Evolutionary conservation across 2,888 invertebrate species (phyloP).

Genomic region (Macrosiphum euphorbiae): DNA sequence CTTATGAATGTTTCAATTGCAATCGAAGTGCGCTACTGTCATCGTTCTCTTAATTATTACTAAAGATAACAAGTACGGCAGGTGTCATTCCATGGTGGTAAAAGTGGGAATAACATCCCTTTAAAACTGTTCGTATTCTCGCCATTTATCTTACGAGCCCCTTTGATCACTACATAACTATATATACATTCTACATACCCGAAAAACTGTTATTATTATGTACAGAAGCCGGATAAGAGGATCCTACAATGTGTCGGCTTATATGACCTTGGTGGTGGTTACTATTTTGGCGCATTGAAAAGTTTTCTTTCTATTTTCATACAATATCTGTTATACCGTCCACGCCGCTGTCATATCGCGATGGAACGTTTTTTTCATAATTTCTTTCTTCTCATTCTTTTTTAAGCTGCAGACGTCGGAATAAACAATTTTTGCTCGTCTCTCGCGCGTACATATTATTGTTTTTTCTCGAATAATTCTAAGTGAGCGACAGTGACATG

Average conservation of each 20-base stretch:
- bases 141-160: neutral
- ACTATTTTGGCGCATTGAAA: neutral
- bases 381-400: neutral
- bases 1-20: neutral
- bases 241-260: neutral
- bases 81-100: neutral
- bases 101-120: neutral
- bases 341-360: neutral
- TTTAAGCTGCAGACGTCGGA: neutral
- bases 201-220: neutral
- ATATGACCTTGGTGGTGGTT: neutral
- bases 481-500: neutral
- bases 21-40: neutral
- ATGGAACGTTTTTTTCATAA: neutral
- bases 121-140: neutral
- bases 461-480: neutral
- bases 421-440: slow-evolving; percentile 18
- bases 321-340: neutral
- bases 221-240: neutral
- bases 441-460: neutral
- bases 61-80: neutral
- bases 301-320: neutral
- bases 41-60: neutral
- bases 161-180: neutral
- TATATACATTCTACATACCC: neutral